phyloP scores from a whole-genome alignment of 2,888 invertebrate species.

The Entomobrya proxima region DNA sequence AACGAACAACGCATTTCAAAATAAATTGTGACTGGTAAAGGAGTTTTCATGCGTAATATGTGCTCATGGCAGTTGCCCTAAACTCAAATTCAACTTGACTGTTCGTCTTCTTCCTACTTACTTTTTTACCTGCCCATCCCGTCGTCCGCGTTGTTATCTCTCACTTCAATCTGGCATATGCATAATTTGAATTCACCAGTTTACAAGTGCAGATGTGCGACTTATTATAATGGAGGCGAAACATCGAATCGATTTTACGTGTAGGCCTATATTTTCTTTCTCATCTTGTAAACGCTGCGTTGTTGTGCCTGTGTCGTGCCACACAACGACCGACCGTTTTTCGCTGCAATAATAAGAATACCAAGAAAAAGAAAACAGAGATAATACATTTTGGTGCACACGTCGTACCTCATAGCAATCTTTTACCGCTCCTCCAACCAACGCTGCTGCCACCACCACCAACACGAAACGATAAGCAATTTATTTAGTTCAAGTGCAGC shows the following conservation, averaged over 20 bases:
- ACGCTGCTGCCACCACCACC: neutral
- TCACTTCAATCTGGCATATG: conserved; percentile 68
- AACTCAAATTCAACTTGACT: conserved; percentile 45
- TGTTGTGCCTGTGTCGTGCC: neutral
- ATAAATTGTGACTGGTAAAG: conserved; percentile 42
- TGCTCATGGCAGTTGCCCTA: neutral
- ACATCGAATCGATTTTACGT: conserved; percentile 3
- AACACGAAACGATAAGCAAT: conserved; percentile 47
- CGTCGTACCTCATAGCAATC: conserved; percentile 37
- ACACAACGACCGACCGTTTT: neutral
- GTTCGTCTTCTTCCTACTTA: conserved; percentile 34
- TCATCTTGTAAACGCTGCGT: neutral
- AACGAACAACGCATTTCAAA: conserved; percentile 19
- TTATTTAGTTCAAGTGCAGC: conserved; percentile 63
- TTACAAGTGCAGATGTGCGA: conserved; percentile 50
- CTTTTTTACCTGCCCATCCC: conserved; percentile 66
- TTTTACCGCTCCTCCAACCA: neutral
- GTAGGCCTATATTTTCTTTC: neutral
- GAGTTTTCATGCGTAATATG: neutral
- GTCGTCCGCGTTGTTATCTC: conserved; percentile 52
- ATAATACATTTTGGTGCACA: neutral
- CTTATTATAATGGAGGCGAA: conserved; percentile 15
- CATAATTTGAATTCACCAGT: conserved; percentile 66
- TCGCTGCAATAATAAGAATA: neutral
- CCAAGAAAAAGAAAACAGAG: conserved; percentile 1